These are phyloP conservation scores for Apostichopus californicus DNA, from an alignment of 35 echinoderm and acorn worm species.

Conservation along the genomic window DNA sequence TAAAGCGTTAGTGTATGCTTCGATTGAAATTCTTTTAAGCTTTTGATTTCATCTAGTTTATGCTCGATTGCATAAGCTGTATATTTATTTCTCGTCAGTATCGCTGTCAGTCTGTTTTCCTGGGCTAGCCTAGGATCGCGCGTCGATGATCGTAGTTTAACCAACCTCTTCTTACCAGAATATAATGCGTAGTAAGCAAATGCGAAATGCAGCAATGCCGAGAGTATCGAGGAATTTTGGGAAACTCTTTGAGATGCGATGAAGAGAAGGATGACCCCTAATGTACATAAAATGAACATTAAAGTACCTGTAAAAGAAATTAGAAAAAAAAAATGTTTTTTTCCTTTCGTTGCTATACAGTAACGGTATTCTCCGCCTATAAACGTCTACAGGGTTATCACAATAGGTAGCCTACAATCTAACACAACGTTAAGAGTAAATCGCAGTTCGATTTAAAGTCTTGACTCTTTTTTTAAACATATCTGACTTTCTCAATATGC, in stretches of 20 bases:
- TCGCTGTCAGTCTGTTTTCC: slow-evolving; percentile 46
- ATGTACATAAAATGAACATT: background rate
- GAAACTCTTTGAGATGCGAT: background rate
- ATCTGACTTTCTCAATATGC: too few species aligned
- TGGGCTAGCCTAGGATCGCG: slow-evolving; percentile 34
- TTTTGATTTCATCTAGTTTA: slow-evolving; percentile 30
- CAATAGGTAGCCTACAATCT: too few species aligned
- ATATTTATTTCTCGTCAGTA: slow-evolving; percentile 55
- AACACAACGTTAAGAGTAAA: too few species aligned
- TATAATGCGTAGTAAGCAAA: background rate
- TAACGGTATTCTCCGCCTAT: too few species aligned
- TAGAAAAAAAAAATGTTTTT: background rate
- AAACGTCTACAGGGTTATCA: too few species aligned
- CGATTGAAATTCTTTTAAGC: slow-evolving; percentile 49
- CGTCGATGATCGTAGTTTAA: background rate
- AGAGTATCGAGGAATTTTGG: background rate
- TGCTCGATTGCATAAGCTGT: slow-evolving; percentile 65
- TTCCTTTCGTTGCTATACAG: too few species aligned
- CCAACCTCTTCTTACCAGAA: background rate
- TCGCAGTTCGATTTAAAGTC: too few species aligned
- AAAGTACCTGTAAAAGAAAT: background rate
- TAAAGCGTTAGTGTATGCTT: slow-evolving; percentile 73
- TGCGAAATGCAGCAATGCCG: background rate
- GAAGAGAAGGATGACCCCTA: background rate
- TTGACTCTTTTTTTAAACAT: too few species aligned